Base-by-base conservation (phyloP, 2,888 invertebrate genomes). In the Anagyrus pseudococci region DNA sequence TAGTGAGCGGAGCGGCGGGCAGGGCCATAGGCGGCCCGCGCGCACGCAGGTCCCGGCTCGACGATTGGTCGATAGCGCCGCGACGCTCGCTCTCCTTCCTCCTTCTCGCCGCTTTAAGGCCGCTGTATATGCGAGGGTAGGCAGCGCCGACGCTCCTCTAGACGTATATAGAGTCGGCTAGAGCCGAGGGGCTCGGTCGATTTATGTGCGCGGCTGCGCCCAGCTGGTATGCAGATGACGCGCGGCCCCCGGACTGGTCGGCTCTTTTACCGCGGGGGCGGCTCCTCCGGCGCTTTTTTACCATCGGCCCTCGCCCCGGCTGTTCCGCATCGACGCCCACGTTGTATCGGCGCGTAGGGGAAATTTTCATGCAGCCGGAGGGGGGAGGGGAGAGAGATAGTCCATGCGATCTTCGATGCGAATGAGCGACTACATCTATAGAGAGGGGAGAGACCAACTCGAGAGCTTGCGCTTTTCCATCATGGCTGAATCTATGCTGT, bases 31-130 rank as follows among this genome's bases (percentile, higher is more conserved):
- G 66, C 62, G 70, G 71, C 70, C 67, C 71, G n/a, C n/a, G n/a
- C n/a, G n/a, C 29, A 29, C 78, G 78, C 77, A 77, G 77, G 77
- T 77, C 77, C n/a, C 76, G 77, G 70, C 74, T 70, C 46, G 19
- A 75, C 77, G 78, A 78, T 79, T 79, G 79, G 79, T 78, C 79
- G 78, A 78, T 79, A 78, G 72, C 71, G 70, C 74, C 74, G 75
- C 72, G 72, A 10, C 25, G 72, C 71, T n/a, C n/a, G n/a, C n/a
- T n/a, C n/a, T n/a, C n/a, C n/a, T n/a, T n/a, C n/a, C 73, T 73
- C 72, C 72, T 72, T n/a, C n/a, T n/a, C n/a, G n/a, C 70, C 64
- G 50, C 67, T 58, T 63, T 61, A 47, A 62, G 37, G 19, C 7
- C 43, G 20, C 50, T 56, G 49, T 46, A 29, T 13, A 49, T 54